Evolutionary conservation across 2,797 vertebrate species (phyloP).

Genomic region (Chelmon rostratus): DNA sequence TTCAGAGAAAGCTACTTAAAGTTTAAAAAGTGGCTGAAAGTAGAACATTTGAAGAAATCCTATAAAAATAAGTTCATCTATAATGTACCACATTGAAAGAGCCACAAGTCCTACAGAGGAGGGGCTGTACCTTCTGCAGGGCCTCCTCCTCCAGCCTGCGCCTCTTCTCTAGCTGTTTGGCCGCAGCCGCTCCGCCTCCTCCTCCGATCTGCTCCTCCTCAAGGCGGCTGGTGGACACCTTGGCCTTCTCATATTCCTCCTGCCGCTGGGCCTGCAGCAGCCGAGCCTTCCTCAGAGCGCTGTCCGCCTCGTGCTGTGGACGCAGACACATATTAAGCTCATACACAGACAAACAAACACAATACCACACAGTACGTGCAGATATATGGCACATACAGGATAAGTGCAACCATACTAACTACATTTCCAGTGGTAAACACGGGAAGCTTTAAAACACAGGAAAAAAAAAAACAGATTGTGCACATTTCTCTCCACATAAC

Average conservation of each 20-base stretch:
- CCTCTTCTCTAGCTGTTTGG: constrained; percentile 94
- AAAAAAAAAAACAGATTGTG: background rate
- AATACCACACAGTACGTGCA: background rate
- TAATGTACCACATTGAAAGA: background rate
- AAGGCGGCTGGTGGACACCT: constrained; percentile 90
- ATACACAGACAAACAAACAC: background rate
- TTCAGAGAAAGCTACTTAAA: background rate
- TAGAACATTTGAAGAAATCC: background rate
- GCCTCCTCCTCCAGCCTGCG: constrained; percentile 95
- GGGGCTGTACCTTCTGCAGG: constrained; percentile 90
- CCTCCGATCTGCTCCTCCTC: constrained; percentile 91
- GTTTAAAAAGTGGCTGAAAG: background rate
- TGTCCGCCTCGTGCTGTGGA: constrained; percentile 92
- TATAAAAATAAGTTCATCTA: background rate
- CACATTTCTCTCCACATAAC: background rate
- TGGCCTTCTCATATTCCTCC: constrained; percentile 96
- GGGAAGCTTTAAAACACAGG: too few species aligned
- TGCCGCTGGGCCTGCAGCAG: constrained; percentile 92
- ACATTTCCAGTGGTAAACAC: background rate
- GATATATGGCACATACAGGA: background rate
- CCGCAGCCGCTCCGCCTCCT: constrained; percentile 83
- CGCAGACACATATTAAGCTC: background rate
- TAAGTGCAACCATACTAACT: background rate
- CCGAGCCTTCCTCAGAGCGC: constrained; percentile 92
- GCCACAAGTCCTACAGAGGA: background rate